A percentile compares a stretch with the other conserved stretches of the same genome.
These are phyloP conservation scores for Linhomoeus sp. DNA, from an alignment of 2,888 invertebrate genomes.

Conservation along the genomic window DNA sequence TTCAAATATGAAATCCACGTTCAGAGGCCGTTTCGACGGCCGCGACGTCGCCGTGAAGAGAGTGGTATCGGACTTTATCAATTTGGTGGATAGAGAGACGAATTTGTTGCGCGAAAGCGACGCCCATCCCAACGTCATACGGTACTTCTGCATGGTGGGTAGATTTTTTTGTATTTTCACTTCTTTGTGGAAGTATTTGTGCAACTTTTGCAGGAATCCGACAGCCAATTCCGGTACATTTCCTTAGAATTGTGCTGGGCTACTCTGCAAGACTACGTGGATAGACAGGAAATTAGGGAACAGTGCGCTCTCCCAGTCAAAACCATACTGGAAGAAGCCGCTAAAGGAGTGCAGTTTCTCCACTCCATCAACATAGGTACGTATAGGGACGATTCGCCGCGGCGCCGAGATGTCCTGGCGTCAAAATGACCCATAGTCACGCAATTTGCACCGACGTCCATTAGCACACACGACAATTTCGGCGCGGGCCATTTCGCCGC, in stretches of 20 bases:
- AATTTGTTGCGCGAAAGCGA: constrained; percentile 77
- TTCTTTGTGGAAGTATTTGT: constrained; percentile 1
- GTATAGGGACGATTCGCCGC: too few relatives aligned
- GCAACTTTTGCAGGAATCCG: constrained; percentile 44
- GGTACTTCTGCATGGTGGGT: constrained; percentile 36
- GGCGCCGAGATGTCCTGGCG: too few relatives aligned
- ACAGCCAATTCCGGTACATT: constrained; percentile 83
- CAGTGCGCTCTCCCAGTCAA: constrained; percentile 1
- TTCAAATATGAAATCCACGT: constrained; percentile 1
- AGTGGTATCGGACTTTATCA: constrained; percentile 76
- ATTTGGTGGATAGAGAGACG: constrained; percentile 87
- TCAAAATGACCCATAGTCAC: too few relatives aligned
- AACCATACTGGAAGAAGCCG: constrained; percentile 44
- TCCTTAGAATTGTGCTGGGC: constrained; percentile 84
- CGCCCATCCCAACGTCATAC: constrained; percentile 69
- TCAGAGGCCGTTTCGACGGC: constrained; percentile 68
- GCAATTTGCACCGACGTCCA: too few relatives aligned
- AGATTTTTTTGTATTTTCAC: neutral
- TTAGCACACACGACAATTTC: too few relatives aligned
- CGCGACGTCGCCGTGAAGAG: constrained; percentile 86
- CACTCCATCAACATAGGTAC: constrained; percentile 84
- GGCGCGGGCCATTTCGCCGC: too few relatives aligned
- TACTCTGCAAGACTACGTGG: constrained; percentile 73
- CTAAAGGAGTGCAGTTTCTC: constrained; percentile 69
- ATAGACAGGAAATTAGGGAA: constrained; percentile 14